Conservation (phyloP, 1,140 invertebrate genomes). For the Tetragonula clypearis region DNA sequence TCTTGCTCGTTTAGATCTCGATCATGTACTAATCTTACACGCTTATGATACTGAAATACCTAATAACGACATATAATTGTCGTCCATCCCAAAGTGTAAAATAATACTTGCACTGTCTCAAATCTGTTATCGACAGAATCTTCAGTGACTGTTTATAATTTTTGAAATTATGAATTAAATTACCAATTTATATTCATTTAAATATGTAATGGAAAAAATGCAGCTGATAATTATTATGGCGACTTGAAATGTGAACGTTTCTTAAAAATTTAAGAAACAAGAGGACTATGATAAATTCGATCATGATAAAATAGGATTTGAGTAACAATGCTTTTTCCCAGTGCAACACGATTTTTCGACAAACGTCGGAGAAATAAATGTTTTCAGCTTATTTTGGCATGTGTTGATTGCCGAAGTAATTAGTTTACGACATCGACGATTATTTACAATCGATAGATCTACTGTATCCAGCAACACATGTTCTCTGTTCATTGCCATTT, state of each 20-base stretch:
- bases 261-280: background rate
- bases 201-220: background rate
- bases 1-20: background rate
- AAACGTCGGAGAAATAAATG: background rate
- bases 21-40: constrained; percentile 6
- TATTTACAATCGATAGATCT: too few species aligned
- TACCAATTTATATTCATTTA: background rate
- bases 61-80: constrained; percentile 1
- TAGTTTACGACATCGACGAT: background rate
- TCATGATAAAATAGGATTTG: background rate
- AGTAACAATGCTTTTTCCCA: background rate
- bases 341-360: background rate
- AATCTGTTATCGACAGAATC: background rate
- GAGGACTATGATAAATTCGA: too few species aligned
- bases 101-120: background rate
- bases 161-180: background rate
- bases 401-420: background rate
- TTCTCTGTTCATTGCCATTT: background rate
- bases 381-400: background rate
- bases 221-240: background rate
- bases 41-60: background rate
- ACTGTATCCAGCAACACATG: background rate
- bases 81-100: too few species aligned
- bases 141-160: background rate
- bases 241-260: background rate